Conservation (phyloP, 2,113 vertebrate genomes). For the Cygnus buccinator region DNA sequence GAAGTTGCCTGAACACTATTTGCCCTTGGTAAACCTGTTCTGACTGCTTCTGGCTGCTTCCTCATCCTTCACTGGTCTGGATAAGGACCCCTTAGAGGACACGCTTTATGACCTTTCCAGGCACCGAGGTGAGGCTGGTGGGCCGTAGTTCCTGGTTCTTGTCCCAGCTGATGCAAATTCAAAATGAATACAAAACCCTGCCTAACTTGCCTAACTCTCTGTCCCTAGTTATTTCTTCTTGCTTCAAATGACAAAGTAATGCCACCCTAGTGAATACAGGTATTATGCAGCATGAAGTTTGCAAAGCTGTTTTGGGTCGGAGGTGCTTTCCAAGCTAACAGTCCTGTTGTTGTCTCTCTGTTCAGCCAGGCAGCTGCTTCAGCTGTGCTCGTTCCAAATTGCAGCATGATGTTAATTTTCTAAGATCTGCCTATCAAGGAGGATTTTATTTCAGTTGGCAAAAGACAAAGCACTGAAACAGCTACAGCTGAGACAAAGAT, state of each 20-base stretch:
- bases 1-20: not conserved
- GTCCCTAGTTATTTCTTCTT: not conserved
- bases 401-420: slow-evolving; percentile 28
- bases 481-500: slow-evolving; percentile 14
- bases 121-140: not conserved
- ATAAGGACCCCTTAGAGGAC: not conserved
- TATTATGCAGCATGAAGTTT: not conserved
- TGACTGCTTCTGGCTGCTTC: not conserved
- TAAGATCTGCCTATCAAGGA: slow-evolving; percentile 31
- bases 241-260: not conserved
- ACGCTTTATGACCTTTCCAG: not conserved
- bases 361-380: slow-evolving; percentile 47
- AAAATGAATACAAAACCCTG: not conserved
- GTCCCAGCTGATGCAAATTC: not conserved
- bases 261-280: not conserved
- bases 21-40: rapidly evolving
- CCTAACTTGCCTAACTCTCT: not conserved
- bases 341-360: not conserved
- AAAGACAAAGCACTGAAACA: slow-evolving; percentile 51
- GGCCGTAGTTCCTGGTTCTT: not conserved
- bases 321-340: not conserved
- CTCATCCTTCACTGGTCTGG: not conserved
- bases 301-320: not conserved
- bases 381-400: slow-evolving; percentile 35
- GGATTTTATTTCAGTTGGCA: slow-evolving; percentile 37